phyloP scores from a whole-genome alignment of 2,888 invertebrate genomes.

The Pammene fasciana region DNA sequence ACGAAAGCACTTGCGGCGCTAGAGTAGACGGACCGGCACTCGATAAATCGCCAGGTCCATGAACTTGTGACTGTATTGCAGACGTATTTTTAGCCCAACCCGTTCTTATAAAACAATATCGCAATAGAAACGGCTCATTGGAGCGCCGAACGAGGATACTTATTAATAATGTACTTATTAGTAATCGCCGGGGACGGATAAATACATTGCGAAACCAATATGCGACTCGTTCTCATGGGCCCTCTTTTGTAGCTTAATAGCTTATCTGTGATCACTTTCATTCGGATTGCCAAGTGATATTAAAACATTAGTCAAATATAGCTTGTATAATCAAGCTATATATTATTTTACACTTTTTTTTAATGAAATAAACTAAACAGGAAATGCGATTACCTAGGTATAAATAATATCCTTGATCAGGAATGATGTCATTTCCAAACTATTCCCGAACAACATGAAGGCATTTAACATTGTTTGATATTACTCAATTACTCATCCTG shows the following conservation, averaged over 20 bases:
- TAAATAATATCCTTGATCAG: no score
- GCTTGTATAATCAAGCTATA: no score
- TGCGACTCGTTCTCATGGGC: constrained; percentile 11
- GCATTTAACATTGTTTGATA: constrained; percentile 4
- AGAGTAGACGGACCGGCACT: constrained; percentile 61
- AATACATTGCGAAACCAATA: constrained; percentile 8
- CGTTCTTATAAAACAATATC: constrained; percentile 41
- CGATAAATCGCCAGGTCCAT: constrained; percentile 65
- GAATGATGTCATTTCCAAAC: no score
- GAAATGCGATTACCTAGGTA: no score
- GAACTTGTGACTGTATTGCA: constrained; percentile 66
- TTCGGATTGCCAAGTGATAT: background rate
- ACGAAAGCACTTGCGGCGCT: constrained; percentile 52
- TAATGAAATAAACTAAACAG: background rate
- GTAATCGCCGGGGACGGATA: constrained; percentile 32
- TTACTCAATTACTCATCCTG: constrained; percentile 25
- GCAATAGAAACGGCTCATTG: constrained; percentile 32
- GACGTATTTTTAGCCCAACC: constrained; percentile 44
- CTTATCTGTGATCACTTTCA: background rate
- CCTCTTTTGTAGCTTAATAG: background rate
- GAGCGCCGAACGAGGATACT: constrained; percentile 37
- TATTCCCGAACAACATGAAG: no score
- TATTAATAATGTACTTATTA: constrained; percentile 41
- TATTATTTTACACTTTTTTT: no score
- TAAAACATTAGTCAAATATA: background rate